Evolutionary conservation across 2,888 invertebrate genomes (phyloP).

Genomic region (Apamea monoglypha): DNA sequence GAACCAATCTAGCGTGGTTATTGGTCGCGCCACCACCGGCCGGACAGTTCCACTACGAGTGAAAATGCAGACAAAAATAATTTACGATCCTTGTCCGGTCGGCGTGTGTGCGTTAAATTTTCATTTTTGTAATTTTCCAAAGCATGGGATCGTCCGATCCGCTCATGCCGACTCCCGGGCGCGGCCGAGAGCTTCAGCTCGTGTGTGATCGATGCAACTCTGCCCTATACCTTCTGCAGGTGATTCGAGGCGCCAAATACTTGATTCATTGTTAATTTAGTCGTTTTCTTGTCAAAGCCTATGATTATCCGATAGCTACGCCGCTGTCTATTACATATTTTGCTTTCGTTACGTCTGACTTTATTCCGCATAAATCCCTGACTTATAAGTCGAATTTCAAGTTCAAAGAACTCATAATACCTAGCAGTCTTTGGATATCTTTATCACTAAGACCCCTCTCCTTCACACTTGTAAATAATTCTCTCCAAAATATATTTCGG

Average conservation of each 20-base stretch:
- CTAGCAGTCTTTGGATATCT: conserved; percentile 90
- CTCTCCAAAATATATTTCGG: conserved; percentile 90
- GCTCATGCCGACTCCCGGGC: conserved; percentile 69
- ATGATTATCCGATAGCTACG: conserved; percentile 81
- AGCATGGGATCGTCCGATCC: conserved; percentile 71
- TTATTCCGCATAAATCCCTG: conserved; percentile 85
- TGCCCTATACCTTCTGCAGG: conserved; percentile 69
- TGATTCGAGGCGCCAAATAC: conserved; percentile 76
- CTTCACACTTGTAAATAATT: conserved; percentile 88
- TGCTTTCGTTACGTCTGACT: conserved; percentile 84
- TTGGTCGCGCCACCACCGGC: conserved; percentile 59
- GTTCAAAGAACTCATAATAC: conserved; percentile 88
- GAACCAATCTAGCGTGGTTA: conserved; percentile 75
- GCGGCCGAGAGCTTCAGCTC: conserved; percentile 65
- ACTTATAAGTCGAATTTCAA: conserved; percentile 84
- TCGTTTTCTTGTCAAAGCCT: conserved; percentile 81
- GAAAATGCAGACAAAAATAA: conserved; percentile 57
- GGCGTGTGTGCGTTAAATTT: conserved; percentile 51
- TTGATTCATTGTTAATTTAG: conserved; percentile 75
- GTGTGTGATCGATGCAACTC: conserved; percentile 66
- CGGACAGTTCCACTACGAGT: conserved; percentile 54
- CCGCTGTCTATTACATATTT: conserved; percentile 78
- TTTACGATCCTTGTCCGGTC: conserved; percentile 39
- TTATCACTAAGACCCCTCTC: conserved; percentile 89
- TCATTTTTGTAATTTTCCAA: conserved; percentile 65